These are phyloP conservation scores for Eriosoma lanigerum DNA, from an alignment of 1,140 invertebrate species.

Conservation along the genomic window DNA sequence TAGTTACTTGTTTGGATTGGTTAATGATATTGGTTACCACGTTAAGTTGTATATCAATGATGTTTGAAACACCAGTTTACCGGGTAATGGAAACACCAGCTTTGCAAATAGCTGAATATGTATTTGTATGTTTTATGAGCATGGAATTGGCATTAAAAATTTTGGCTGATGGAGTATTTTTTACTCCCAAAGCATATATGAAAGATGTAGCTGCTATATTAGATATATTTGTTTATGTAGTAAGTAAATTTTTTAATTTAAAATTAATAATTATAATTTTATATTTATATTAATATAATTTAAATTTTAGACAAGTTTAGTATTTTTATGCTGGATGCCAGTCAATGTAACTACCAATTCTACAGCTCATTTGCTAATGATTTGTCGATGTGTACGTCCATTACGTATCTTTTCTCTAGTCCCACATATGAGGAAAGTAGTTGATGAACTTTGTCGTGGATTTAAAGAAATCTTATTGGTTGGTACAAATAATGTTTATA, in stretches of 20 bases:
- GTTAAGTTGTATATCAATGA: constrained; percentile 96
- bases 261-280: constrained; percentile 12
- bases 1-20: constrained; percentile 99
- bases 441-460: constrained; percentile 96
- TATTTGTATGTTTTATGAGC: constrained; percentile 98
- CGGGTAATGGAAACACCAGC: constrained; percentile 83
- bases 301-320: constrained; percentile 76
- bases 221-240: constrained; percentile 97
- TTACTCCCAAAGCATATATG: constrained; percentile 97
- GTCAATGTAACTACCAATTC: constrained; percentile 87
- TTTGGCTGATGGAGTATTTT: constrained; percentile 95
- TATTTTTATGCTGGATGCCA: constrained; percentile 97
- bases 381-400: constrained; percentile 92
- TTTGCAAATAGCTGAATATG: constrained; percentile 93
- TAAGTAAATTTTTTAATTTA: constrained; percentile 61
- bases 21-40: constrained; percentile 98
- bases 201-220: constrained; percentile 95
- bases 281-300: constrained; percentile 40
- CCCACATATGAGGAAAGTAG: constrained; percentile 99
- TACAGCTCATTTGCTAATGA: constrained; percentile 91
- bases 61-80: constrained; percentile 92
- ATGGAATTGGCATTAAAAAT: constrained; percentile 94
- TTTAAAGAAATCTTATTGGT: constrained; percentile 99
- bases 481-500: constrained; percentile 56
- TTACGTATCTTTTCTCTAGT: constrained; percentile 96